Evolutionary conservation across 2,113 vertebrate species (phyloP), one percentile per base, ranked within the genome.

Genomic region (Gracilinanus agilis): DNA sequence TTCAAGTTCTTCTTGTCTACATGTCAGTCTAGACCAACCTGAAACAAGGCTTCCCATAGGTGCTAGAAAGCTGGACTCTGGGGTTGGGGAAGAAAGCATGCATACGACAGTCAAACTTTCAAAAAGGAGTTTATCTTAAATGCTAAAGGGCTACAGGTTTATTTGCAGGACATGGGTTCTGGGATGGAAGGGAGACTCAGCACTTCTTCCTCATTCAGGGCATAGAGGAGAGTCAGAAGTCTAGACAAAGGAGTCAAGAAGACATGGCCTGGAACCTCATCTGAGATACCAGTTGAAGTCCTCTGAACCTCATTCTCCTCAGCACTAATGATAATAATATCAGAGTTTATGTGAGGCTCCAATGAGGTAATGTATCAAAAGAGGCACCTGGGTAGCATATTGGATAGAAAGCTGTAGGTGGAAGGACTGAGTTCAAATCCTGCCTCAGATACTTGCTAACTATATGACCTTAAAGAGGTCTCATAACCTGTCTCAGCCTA

Each of bases 1-100:
- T 83, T 40, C 90, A 96, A 96, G 94, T 93, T 93, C 92, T 96
- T 93, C 95, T 93, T 88, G 93, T 95, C 94, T 97, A 10, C 53
- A 95, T n/a, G 93, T n/a, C 96, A 96, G 94, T 93, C 92, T 92
- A 94, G 54, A 95, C 67, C 90, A 91, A 44, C 53, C 90, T 93
- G 92, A 94, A 92, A 88, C 91, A 94, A 96, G 55, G 55, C 40
- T 83, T 83, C n/a, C 53, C 25, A 88, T 0, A 95, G 61, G 93
- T 25, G 55, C n/a, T 96, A 91, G 95, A 92, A 90, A 49, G 94
- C 97, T 92, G 88, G 44, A 93, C 96, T 96, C 67, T 93, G 55
- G 95, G 89, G 13, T 29, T 27, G 24, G 44, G 19, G 34, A 92
- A 90, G 91, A 94, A 25, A 94, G 61, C 88, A 55, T 29, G 49